Base-by-base conservation (phyloP, 2,797 vertebrate genomes). In the Labroides dimidiatus region DNA sequence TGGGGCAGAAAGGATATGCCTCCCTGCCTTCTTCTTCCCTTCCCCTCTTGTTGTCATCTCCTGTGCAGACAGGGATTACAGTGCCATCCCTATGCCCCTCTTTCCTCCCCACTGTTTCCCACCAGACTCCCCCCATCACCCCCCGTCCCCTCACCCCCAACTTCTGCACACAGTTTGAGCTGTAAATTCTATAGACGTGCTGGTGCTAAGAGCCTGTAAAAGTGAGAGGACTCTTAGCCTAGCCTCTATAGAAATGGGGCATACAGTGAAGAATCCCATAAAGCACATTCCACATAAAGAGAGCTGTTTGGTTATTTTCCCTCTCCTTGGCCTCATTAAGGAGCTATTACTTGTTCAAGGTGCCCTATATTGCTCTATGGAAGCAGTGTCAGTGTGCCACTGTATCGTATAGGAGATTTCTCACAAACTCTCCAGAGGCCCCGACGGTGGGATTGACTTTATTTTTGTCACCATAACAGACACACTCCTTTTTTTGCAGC, bases 261-360 rank as follows among this genome's bases (percentile, higher is more conserved):
- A 77, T 87, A 90, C 85, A 85, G 72, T 61, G 70, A 81, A 84
- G 81, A 89, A 89, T 89, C 80, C 69, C 73, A 87, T 91, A 89
- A 89, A 89, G 81, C 77, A 65, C 88, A 80, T 88, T 90, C 86
- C 91, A 91, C 83, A 84, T 92, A 90, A 93, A 94, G 75, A 67
- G 66, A 81, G 75, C 81, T 84, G 75, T 87, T 82, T 89, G 72
- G 82, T 86, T 88, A 85, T 84, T 89, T 83, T 79, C 82, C 81
- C 62, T 84, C 84, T 88, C 87, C 81, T 89, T 87, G 77, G 83
- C 88, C 91, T 90, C 87, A 88, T 94, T 93, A 92, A 87, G 85
- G 53, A 69, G 64, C 82, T 74, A 78, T 87, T 91, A 89, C 84
- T 69, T 70, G 81, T 86, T 89, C 87, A 89, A 90, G 89, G 86